Evolutionary conservation across 2,888 invertebrate genomes (phyloP).

Genomic region (Macrosoma leucophasiata): DNA sequence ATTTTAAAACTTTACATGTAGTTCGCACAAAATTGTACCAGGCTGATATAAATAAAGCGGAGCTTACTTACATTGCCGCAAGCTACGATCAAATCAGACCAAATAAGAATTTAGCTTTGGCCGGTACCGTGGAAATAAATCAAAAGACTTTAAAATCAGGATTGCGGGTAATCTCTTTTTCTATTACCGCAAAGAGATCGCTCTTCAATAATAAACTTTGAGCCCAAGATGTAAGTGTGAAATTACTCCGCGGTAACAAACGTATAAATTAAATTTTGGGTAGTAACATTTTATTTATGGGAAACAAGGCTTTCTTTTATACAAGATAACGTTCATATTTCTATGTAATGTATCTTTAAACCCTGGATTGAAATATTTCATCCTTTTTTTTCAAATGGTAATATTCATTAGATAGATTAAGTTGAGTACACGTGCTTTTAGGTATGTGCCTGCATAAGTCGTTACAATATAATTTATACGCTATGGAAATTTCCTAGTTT

Average conservation of each 20-base stretch:
- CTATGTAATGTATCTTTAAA: no score
- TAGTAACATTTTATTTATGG: slow-evolving; percentile 31
- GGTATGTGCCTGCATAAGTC: no score
- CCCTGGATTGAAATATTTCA: slow-evolving; percentile 27
- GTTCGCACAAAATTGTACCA: no score
- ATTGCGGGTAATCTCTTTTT: slow-evolving; percentile 44
- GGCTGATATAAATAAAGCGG: no score
- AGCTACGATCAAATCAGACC: slow-evolving; percentile 35
- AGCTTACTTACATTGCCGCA: no score
- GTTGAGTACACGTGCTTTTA: no score
- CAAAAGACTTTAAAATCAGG: slow-evolving; percentile 52
- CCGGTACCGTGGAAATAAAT: slow-evolving; percentile 57
- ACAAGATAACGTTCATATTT: slow-evolving; percentile 36
- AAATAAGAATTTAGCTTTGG: slow-evolving; percentile 41
- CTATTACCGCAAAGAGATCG: slow-evolving; percentile 43
- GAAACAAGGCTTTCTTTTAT: slow-evolving; percentile 39
- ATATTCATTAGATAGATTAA: slow-evolving; percentile 1
- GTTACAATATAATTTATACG: no score
- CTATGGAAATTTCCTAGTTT: no score
- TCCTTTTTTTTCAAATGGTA: slow-evolving; percentile 14
- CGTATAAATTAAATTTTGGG: slow-evolving; percentile 27
- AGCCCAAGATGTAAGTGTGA: slow-evolving; percentile 30
- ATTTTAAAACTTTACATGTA: no score
- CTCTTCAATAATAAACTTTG: slow-evolving; percentile 41
- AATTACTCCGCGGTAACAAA: slow-evolving; percentile 26